Evolutionary conservation across 2,888 invertebrate species (phyloP), one percentile per base, ranked within the genome.

Genomic region (Macaria liturata): DNA sequence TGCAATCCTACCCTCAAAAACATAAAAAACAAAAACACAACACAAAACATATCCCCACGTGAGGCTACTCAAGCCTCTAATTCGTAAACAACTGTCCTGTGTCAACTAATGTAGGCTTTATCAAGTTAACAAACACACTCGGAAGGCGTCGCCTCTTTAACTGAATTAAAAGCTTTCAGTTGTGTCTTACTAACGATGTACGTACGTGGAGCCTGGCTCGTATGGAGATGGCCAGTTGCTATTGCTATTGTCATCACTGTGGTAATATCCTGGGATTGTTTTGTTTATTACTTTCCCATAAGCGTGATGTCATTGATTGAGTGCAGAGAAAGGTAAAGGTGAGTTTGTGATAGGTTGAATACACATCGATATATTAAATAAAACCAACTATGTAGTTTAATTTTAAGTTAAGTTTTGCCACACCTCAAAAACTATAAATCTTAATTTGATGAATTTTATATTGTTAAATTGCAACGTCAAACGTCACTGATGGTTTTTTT

Each of bases 161-260:
- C 80, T 80, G 81, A 87, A 88, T 89, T 88, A 88, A 88, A 85
- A 84, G 84, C 87, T 86, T 78, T 76, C 66, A 80, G 80, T 82
- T 79, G 80, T 78, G 74, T 82, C 81, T 83, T 76, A 69, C 84
- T 88, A 86, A 88, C 81, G 88, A 88, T 86, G 82, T 81, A 73
- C 49, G 80, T 79, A 69, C 65, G 68, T 69, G 43, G 53, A n/a
- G 31, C 9, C 43, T 53, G 75, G 75, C 78, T 73, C 76, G 72
- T 81, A 59, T 71, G n/a, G 9, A 9, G 48, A 45, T 58, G n/a
- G 59, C 51, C 43, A 65, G n/a, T 30, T 1, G 8, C n/a, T 30
- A n/a, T 46, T 46, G 37, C 47, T 43, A 54, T 47, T 20, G 20
- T 1, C 20, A 20, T 20, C 20, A 2, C 20, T 20, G 20, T 1